Percentiles rank a stretch among this genome's conserved stretches.
phyloP scores from a whole-genome alignment of 2,113 vertebrate species.

The Atractosteus spatula region DNA sequence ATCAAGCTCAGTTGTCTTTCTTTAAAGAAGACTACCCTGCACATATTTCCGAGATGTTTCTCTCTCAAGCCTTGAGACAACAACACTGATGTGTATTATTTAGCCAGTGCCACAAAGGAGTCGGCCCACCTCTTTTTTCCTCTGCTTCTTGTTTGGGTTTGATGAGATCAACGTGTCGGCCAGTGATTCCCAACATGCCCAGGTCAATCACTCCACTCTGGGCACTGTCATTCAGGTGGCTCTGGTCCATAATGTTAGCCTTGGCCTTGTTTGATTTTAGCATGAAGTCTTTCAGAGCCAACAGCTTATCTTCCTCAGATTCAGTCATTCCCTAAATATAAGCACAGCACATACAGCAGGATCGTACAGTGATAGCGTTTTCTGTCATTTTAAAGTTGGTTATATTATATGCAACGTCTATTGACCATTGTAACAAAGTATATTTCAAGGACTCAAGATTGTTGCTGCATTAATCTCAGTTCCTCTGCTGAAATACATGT shows the following conservation, averaged over 20 bases:
- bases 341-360: background rate
- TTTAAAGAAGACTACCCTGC: no score
- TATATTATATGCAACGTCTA: no score
- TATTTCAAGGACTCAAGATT: no score
- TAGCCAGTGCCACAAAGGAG: background rate
- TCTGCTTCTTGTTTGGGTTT: slow-evolving; percentile 86
- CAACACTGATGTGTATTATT: no score
- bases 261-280: slow-evolving; percentile 96
- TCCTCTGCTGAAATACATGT: no score
- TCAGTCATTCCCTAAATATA: slow-evolving; percentile 89
- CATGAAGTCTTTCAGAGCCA: slow-evolving; percentile 96
- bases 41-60: no score
- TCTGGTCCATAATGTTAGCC: slow-evolving; percentile 90
- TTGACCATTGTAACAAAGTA: no score
- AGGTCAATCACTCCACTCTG: slow-evolving; percentile 88
- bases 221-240: slow-evolving; percentile 76
- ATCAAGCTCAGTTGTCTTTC: no score
- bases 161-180: slow-evolving; percentile 90
- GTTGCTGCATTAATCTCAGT: no score
- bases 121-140: slow-evolving; percentile 84
- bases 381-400: no score
- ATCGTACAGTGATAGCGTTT: no score
- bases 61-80: no score
- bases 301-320: slow-evolving; percentile 92
- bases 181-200: slow-evolving; percentile 77